Conservation (phyloP, 92 coral and sea anemone species). For the Palythoa grandis region DNA sequence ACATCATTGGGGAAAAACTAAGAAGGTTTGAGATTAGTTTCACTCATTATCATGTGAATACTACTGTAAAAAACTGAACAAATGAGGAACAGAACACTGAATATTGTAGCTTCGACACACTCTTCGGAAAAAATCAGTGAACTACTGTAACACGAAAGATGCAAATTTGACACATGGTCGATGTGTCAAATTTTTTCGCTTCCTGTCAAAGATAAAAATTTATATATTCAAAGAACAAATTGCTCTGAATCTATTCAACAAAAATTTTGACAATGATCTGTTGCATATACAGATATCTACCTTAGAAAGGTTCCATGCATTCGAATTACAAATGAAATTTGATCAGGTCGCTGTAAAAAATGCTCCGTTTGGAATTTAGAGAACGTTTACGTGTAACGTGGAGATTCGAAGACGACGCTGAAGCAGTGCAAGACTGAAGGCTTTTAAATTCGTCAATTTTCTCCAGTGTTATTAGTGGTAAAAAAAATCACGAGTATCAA, state of each 20-base stretch:
- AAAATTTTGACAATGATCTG: neutral
- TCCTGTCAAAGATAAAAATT: neutral
- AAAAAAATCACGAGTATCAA: too few relatives aligned
- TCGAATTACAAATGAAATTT: neutral
- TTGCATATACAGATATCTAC: neutral
- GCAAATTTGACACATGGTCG: neutral
- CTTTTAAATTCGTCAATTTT: neutral
- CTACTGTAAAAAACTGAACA: too few relatives aligned
- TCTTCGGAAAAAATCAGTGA: too few relatives aligned
- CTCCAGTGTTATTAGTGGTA: neutral
- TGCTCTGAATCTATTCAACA: neutral
- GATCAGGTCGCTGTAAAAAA: neutral
- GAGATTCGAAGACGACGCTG: neutral
- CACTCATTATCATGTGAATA: too few relatives aligned
- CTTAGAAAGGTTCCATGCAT: neutral
- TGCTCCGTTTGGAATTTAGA: neutral
- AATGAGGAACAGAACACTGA: too few relatives aligned
- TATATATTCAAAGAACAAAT: neutral
- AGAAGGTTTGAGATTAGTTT: too few relatives aligned
- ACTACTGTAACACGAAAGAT: too few relatives aligned
- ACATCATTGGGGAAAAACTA: too few relatives aligned
- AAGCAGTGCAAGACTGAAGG: neutral
- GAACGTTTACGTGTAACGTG: conserved; percentile 35
- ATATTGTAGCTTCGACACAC: too few relatives aligned
- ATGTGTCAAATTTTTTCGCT: neutral